phyloP scores from a whole-genome alignment of 2,113 vertebrate genomes.

The Oceanites oceanicus region DNA sequence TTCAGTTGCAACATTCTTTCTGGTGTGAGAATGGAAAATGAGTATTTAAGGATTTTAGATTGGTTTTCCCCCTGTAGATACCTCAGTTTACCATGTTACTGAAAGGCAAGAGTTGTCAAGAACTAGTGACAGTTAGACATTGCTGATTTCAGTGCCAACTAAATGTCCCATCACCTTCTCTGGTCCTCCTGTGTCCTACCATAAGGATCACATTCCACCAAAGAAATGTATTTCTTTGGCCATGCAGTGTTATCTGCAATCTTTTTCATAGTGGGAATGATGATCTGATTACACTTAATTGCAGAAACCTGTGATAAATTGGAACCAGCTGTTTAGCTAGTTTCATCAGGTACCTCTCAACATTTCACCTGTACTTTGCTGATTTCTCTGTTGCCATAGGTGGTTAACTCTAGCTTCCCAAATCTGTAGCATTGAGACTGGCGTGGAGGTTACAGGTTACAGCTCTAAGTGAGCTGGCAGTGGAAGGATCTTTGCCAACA shows the following conservation, averaged over 20 bases:
- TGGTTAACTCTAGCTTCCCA: neutral
- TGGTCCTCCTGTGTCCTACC: neutral
- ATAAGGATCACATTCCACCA: neutral
- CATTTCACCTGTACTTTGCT: neutral
- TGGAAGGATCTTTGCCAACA: neutral
- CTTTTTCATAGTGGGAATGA: neutral
- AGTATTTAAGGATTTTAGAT: neutral
- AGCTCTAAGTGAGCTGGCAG: neutral
- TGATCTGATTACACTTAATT: neutral
- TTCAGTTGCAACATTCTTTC: neutral
- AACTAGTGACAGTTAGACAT: neutral
- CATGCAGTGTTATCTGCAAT: neutral
- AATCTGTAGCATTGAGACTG: neutral
- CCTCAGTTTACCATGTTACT: neutral
- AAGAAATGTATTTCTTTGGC: neutral
- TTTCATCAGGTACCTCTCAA: neutral
- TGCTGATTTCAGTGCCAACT: neutral
- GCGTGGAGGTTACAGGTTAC: neutral
- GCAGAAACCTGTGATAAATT: neutral
- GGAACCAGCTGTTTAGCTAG: neutral
- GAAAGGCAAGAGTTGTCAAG: neutral
- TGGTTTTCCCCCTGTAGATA: neutral
- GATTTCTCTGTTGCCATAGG: slow-evolving; percentile 34
- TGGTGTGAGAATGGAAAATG: neutral
- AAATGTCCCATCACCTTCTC: neutral